Conservation (phyloP, 1,140 invertebrate species). For the Andrena cerasifolii region DNA sequence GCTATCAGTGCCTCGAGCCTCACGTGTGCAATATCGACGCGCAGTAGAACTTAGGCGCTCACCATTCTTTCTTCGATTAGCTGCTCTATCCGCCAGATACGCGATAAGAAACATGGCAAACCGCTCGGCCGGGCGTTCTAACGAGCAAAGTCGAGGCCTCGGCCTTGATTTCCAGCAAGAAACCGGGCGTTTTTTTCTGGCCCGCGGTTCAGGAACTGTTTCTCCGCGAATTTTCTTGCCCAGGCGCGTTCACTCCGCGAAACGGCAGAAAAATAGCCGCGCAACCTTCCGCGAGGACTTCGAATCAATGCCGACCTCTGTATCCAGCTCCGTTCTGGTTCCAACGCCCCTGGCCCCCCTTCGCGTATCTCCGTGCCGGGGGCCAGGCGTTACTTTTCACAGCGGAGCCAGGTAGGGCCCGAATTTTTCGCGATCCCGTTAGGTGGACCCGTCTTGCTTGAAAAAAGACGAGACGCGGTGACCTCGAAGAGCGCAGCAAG, state of each 20-base stretch:
- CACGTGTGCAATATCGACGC: too few species aligned
- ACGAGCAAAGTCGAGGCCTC: conserved; percentile 64
- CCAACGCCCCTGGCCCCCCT: neutral
- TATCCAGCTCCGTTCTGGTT: neutral
- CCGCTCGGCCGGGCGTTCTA: conserved; percentile 27
- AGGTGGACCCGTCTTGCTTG: conserved; percentile 39
- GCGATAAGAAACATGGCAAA: neutral
- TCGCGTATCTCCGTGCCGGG: neutral
- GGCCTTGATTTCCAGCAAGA: conserved; percentile 55
- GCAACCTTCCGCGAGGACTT: conserved; percentile 8
- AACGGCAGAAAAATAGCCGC: conserved; percentile 32
- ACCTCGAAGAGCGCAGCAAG: conserved; percentile 51
- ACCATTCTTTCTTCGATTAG: neutral
- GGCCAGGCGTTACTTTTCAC: conserved; percentile 48
- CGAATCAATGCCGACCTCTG: conserved; percentile 1
- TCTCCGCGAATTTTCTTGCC: conserved; percentile 47
- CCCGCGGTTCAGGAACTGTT: conserved; percentile 49
- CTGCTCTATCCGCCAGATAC: too few species aligned
- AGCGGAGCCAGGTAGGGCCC: conserved; percentile 61
- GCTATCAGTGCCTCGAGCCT: too few species aligned
- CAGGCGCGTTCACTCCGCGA: conserved; percentile 11
- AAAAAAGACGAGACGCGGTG: conserved; percentile 41
- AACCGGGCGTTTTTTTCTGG: conserved; percentile 38
- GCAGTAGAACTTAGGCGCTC: neutral
- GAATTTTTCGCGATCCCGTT: conserved; percentile 70